Evolutionary conservation across 2,113 vertebrate genomes (phyloP), one percentile per base, ranked within the genome.

Genomic region (Corythornis vintsioides): DNA sequence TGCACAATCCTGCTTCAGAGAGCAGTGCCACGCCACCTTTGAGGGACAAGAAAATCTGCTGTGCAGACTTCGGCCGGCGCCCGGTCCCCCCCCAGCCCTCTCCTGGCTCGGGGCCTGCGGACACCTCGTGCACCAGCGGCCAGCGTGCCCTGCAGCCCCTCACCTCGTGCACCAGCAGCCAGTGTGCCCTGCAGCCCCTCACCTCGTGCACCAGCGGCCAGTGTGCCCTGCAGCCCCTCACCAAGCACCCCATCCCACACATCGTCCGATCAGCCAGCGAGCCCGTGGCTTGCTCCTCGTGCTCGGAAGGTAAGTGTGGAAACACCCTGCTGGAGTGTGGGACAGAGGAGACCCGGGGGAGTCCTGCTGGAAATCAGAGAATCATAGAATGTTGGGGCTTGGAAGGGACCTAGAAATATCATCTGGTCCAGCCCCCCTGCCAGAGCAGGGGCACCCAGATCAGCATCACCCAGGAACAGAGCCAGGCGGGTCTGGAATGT

Each of bases 191-290:
- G 33, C 95, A 95, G 45, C 96, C 97, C 70, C 95, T 57, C 29
- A 90, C 94, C 42, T 38, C 38, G 38, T 38, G 38, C 38, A 38
- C 38, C 38, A 38, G 38, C 38, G 10, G 38, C 38, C 38, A 38
- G 38, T 38, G 38, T 31, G 95, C 57, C n/a, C 97, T 45, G 33
- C 95, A 95, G 45, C 96, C 97, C 70, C 95, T 57, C 29, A 90
- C 94, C 42, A 95, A 90, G 53, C 86, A 96, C 82, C 95, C 95
- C 71, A 96, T 97, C 95, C 97, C 96, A 28, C 97, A 64, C 47
- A 97, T 99, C 22, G 98, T 99, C 86, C 98, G 98, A 8, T 99
- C 99, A 24, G 98, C 98, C 97, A 99, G 99, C 50, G 99, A 99
- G 97, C 99, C 99, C 0, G 95, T 98, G 42, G 98, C 98, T 3